Evolutionary conservation across 2,888 invertebrate genomes (phyloP).

Genomic region (Helicoverpa assulta): DNA sequence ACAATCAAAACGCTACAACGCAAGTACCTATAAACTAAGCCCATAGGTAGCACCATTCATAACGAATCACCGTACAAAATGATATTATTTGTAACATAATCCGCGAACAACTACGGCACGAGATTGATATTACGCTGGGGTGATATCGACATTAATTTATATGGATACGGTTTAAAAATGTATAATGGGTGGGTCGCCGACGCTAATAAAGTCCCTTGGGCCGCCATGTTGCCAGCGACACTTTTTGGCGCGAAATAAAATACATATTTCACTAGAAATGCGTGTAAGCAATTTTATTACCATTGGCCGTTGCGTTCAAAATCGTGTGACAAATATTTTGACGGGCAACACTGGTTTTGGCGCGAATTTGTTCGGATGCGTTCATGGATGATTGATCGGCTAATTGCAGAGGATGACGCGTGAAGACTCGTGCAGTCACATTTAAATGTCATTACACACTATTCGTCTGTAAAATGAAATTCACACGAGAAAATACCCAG

Average conservation of each 20-base stretch:
- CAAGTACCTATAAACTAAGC: slow-evolving; percentile 61
- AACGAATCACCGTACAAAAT: slow-evolving; percentile 90
- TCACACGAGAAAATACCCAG: slow-evolving; percentile 1
- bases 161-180: slow-evolving; percentile 90
- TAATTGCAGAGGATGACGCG: slow-evolving; percentile 72
- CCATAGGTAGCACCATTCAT: slow-evolving; percentile 85
- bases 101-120: slow-evolving; percentile 87
- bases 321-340: slow-evolving; percentile 44
- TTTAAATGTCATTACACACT: slow-evolving; percentile 71
- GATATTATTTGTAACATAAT: slow-evolving; percentile 90
- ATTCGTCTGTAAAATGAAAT: slow-evolving; percentile 35
- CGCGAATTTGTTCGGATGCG: slow-evolving; percentile 53
- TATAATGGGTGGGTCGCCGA: slow-evolving; percentile 86
- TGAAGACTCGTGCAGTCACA: slow-evolving; percentile 65
- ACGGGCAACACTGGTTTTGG: slow-evolving; percentile 40
- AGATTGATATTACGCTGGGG: slow-evolving; percentile 89
- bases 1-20: slow-evolving; percentile 69
- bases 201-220: slow-evolving; percentile 87
- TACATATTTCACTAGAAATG: slow-evolving; percentile 62
- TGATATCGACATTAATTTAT: slow-evolving; percentile 90
- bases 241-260: slow-evolving; percentile 75
- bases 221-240: slow-evolving; percentile 70
- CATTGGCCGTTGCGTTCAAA: slow-evolving; percentile 39
- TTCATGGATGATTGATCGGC: slow-evolving; percentile 78
- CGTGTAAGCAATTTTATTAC: slow-evolving; percentile 54